These are phyloP conservation scores for Copsychus sechellarum DNA, from an alignment of 2,113 vertebrate genomes.

Conservation along the genomic window DNA sequence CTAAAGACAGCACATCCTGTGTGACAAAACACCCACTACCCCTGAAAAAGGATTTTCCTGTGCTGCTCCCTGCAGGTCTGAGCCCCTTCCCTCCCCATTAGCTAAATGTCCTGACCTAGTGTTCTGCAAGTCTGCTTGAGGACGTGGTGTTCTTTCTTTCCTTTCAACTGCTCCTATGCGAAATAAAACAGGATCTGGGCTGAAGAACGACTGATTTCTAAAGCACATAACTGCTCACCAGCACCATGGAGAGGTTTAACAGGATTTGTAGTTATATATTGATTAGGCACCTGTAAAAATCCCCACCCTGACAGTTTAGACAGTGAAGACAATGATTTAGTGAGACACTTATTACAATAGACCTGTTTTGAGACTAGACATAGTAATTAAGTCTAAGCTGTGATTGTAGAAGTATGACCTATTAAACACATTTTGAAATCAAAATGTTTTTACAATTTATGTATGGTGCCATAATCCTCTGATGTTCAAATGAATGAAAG, in stretches of 20 bases:
- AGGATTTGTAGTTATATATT: background rate
- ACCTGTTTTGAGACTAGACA: background rate
- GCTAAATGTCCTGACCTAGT: background rate
- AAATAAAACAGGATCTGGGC: background rate
- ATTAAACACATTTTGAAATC: background rate
- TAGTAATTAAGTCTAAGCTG: background rate
- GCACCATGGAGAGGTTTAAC: background rate
- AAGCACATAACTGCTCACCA: background rate
- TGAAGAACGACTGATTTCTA: background rate
- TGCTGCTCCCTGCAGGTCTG: background rate
- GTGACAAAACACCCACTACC: background rate
- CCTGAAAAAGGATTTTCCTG: background rate
- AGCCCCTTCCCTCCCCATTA: background rate
- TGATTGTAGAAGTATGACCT: background rate
- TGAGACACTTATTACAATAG: background rate
- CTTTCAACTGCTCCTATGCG: background rate
- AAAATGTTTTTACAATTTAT: conserved; percentile 19
- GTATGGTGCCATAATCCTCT: background rate
- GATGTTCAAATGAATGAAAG: background rate
- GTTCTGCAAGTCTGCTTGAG: background rate
- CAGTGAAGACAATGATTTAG: background rate
- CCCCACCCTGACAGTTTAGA: background rate
- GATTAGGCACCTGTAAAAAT: background rate
- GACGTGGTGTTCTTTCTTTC: background rate
- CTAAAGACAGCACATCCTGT: background rate